Conservation (phyloP, 2,888 invertebrate species). For the Drosophila aldrichi region DNA sequence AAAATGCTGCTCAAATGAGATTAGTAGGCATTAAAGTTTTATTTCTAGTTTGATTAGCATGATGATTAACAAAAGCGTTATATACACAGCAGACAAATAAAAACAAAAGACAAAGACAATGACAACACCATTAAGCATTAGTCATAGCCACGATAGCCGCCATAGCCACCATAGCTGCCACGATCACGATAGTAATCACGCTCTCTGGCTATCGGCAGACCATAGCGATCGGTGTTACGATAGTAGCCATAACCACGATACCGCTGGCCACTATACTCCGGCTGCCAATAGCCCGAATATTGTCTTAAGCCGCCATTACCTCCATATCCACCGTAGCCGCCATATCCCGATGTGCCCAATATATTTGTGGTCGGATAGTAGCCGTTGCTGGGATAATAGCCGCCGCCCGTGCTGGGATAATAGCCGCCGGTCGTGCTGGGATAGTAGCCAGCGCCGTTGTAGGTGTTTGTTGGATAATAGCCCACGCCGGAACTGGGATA, state of each 20-base stretch:
- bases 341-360: slow-evolving; percentile 72
- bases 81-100: slow-evolving; percentile 41
- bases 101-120: background rate
- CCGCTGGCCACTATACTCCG: slow-evolving; percentile 86
- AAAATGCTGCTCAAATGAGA: slow-evolving; percentile 42
- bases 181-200: slow-evolving; percentile 53
- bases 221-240: slow-evolving; percentile 81
- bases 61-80: slow-evolving; percentile 31
- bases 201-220: slow-evolving; percentile 63
- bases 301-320: slow-evolving; percentile 88
- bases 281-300: slow-evolving; percentile 87
- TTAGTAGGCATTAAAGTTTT: slow-evolving; percentile 44
- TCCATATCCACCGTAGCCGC: slow-evolving; percentile 87
- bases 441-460: slow-evolving; percentile 46
- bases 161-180: slow-evolving; percentile 47
- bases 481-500: slow-evolving; percentile 41
- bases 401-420: slow-evolving; percentile 33
- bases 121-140: slow-evolving; percentile 35
- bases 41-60: slow-evolving; percentile 44
- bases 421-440: slow-evolving; percentile 9
- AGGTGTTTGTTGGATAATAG: slow-evolving; percentile 41
- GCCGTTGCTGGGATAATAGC: slow-evolving; percentile 54
- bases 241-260: slow-evolving; percentile 88
- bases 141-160: slow-evolving; percentile 74
- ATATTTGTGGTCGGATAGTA: slow-evolving; percentile 83